Base-by-base conservation (phyloP, 2,797 vertebrate species). In the Schizopygopsis pylzovi region DNA sequence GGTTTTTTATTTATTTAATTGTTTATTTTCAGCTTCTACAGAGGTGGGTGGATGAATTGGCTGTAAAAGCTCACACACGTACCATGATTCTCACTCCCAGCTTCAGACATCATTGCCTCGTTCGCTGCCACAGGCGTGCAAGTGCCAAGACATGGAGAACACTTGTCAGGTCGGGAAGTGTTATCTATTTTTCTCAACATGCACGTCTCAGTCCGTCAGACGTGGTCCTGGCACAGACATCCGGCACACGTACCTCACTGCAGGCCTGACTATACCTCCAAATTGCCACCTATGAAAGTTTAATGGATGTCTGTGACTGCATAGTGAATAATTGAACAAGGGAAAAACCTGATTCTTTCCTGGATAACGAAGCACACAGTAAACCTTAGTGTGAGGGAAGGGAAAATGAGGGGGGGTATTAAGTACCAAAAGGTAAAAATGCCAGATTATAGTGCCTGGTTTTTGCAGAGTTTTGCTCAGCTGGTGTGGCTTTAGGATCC, bases 301-400 rank as follows among this genome's bases (percentile, higher is more conserved):
- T 95, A 94, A 95, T 94, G 92, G 92, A 90, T 90, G 92, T 93
- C 92, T 94, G 92, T 94, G 92, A 94, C 92, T 93, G 92, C 90
- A 88, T 61, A 82, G 87, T 94, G 92, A 95, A 95, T 95, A 93
- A 95, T 92, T 92, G 87, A 94, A 92, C 83, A 86, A 89, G 88
- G 72, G 85, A 90, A 90, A 90, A 90, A 89, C 87, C 90, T 90
- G 87, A 84, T 90, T 93, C 91, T 89, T 88, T 89, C 81, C 91
- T 86, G 86, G 81, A 90, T 93, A 93, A 94, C 93, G 91, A 94
- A 91, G 92, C 91, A 90, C 87, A 84, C 83, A 41, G 90, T 91
- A 93, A 92, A 80, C 41, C 89, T 70, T 39, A 63, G 67, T 87
- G 41, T 28, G 86, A 76, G 79, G 45, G 87, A 88, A 90, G 87